Percentiles rank a stretch among this genome's conserved stretches.
These are phyloP conservation scores for Crypturellus undulatus DNA, from an alignment of 2,113 vertebrate species.

Conservation along the genomic window DNA sequence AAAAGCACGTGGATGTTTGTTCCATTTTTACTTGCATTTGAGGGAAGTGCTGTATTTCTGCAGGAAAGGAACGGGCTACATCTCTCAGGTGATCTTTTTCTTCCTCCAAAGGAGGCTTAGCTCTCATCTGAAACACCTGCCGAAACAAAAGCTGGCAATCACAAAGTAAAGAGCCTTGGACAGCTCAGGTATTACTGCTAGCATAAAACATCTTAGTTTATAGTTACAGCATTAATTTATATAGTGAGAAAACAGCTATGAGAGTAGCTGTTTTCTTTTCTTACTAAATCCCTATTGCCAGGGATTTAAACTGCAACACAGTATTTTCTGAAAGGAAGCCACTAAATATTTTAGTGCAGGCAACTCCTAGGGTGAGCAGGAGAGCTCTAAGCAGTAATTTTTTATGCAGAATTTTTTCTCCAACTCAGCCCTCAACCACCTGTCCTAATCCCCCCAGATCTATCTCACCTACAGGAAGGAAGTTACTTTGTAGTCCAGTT, in stretches of 20 bases:
- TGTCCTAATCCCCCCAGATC: background rate
- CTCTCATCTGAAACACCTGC: conserved; percentile 68
- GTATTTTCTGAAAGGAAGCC: background rate
- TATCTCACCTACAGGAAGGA: background rate
- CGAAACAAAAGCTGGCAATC: conserved; percentile 68
- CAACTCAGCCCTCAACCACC: background rate
- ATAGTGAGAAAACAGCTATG: background rate
- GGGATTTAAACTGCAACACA: background rate
- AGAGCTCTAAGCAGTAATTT: conserved; percentile 27
- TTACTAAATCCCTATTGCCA: background rate
- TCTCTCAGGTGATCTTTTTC: conserved; percentile 62
- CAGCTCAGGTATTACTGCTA: conserved; percentile 22
- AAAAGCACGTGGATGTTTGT: conserved; percentile 33
- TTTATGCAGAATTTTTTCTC: background rate
- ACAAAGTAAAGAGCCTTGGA: conserved; percentile 62
- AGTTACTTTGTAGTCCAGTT: background rate
- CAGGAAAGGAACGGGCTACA: conserved; percentile 62
- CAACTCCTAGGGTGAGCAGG: background rate
- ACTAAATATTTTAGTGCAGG: background rate
- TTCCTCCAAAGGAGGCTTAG: conserved; percentile 70
- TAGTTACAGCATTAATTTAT: background rate
- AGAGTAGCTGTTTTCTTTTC: background rate
- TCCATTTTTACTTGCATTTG: conserved; percentile 50
- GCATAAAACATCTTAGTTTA: background rate
- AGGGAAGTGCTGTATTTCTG: conserved; percentile 60